These are phyloP conservation scores for Drosophila nigricruria DNA, from an alignment of 2,888 invertebrate species.

Conservation along the genomic window DNA sequence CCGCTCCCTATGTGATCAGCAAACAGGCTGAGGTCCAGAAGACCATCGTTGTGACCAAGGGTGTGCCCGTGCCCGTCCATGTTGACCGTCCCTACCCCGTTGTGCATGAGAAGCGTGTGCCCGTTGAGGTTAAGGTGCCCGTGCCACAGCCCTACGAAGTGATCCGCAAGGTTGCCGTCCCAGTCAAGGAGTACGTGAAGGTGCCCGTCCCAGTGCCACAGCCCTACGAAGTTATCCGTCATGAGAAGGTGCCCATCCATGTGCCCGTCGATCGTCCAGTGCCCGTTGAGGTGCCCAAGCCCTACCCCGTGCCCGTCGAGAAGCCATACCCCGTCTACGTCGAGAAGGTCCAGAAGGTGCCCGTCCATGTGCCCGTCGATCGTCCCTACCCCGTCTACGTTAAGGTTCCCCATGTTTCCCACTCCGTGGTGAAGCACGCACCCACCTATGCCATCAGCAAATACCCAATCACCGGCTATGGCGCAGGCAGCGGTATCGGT, in stretches of 20 bases:
- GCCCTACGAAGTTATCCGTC: conserved; percentile 87
- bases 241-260: conserved; percentile 88
- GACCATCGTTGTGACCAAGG: conserved; percentile 90
- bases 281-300: conserved; percentile 89
- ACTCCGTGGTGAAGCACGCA: conserved; percentile 82
- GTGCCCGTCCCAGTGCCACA: conserved; percentile 89
- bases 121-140: conserved; percentile 88
- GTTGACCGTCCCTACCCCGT: conserved; percentile 91
- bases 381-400: conserved; percentile 89
- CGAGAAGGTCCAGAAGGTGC: conserved; percentile 88
- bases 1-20: conserved; percentile 82
- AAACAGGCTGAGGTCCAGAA: conserved; percentile 88
- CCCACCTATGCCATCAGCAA: conserved; percentile 68
- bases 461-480: conserved; percentile 36
- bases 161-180: conserved; percentile 88
- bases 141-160: conserved; percentile 91
- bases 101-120: conserved; percentile 88
- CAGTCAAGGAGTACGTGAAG: conserved; percentile 89
- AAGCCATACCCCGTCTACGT: conserved; percentile 87
- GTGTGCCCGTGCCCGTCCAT: conserved; percentile 90
- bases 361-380: conserved; percentile 89
- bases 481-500: conserved; percentile 59
- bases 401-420: conserved; percentile 84
- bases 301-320: conserved; percentile 90
- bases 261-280: conserved; percentile 89